Evolutionary conservation across 1,140 invertebrate genomes (phyloP).

Genomic region (Chrysomallon squamiferum): DNA sequence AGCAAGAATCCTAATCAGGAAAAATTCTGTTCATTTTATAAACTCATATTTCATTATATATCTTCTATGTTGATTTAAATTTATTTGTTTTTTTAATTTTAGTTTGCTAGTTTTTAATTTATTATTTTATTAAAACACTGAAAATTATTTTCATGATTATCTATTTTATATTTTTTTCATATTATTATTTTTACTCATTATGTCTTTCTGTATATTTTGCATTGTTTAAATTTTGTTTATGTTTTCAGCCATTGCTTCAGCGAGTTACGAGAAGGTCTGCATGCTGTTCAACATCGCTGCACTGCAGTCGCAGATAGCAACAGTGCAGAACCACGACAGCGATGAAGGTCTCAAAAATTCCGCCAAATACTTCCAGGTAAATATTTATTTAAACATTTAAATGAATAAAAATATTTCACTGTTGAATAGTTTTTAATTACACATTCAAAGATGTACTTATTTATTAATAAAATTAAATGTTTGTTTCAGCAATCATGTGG

Average conservation of each 20-base stretch:
- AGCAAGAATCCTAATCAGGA: too few species aligned
- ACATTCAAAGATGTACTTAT: neutral
- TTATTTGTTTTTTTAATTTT: too few species aligned
- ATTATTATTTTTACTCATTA: too few species aligned
- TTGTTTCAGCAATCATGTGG: conserved; percentile 83
- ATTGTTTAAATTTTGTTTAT: too few species aligned
- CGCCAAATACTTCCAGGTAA: conserved; percentile 89
- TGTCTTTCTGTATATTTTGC: too few species aligned
- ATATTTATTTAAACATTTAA: conserved; percentile 3
- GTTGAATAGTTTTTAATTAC: neutral
- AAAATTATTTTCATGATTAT: too few species aligned
- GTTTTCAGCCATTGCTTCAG: conserved; percentile 69
- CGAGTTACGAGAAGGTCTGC: conserved; percentile 93
- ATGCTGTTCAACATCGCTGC: conserved; percentile 97
- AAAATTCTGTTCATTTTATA: too few species aligned
- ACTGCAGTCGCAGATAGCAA: conserved; percentile 87
- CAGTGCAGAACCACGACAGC: conserved; percentile 82
- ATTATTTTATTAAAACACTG: too few species aligned
- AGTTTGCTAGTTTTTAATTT: too few species aligned
- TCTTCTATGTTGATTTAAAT: too few species aligned
- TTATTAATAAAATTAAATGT: neutral
- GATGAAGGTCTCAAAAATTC: conserved; percentile 94
- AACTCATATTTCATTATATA: too few species aligned
- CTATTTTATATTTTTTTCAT: too few species aligned
- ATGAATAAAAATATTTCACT: neutral